Evolutionary conservation across 2,888 invertebrate species (phyloP).

Genomic region (Bembecia ichneumoniformis): DNA sequence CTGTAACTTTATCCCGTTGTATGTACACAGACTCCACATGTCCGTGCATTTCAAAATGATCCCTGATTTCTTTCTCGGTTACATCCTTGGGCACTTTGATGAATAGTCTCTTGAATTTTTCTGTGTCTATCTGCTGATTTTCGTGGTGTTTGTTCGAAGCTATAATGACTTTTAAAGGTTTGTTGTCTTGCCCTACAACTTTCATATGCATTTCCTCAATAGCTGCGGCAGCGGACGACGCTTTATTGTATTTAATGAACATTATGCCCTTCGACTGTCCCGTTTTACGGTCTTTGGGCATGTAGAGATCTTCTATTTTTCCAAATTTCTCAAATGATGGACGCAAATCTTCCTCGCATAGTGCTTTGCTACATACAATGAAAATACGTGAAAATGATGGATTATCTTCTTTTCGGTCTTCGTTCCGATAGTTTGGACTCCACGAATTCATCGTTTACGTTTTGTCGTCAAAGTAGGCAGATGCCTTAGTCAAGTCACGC

Average conservation of each 20-base stretch:
- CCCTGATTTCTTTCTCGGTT: conserved; percentile 81
- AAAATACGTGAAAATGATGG: conserved; percentile 93
- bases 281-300: conserved; percentile 86
- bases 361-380: conserved; percentile 84
- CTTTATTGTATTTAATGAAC: conserved; percentile 91
- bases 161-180: conserved; percentile 91
- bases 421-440: conserved; percentile 19
- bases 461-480: no score
- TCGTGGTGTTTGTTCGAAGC: conserved; percentile 71
- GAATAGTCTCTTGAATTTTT: conserved; percentile 80
- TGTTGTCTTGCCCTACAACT: conserved; percentile 78
- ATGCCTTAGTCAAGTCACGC: no score
- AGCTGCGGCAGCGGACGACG: conserved; percentile 91
- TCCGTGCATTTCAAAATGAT: conserved; percentile 91
- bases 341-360: conserved; percentile 80
- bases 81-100: conserved; percentile 87
- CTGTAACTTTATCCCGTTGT: conserved; percentile 84
- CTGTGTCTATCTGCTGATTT: conserved; percentile 21
- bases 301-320: conserved; percentile 88
- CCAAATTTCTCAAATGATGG: conserved; percentile 86
- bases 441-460: conserved; percentile 15
- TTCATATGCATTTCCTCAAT: conserved; percentile 89
- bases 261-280: conserved; percentile 92
- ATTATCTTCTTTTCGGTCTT: conserved; percentile 65
- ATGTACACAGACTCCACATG: conserved; percentile 81